These are phyloP conservation scores for Orientallactaga bullata DNA, from an alignment of 2,113 vertebrate species.

Conservation along the genomic window DNA sequence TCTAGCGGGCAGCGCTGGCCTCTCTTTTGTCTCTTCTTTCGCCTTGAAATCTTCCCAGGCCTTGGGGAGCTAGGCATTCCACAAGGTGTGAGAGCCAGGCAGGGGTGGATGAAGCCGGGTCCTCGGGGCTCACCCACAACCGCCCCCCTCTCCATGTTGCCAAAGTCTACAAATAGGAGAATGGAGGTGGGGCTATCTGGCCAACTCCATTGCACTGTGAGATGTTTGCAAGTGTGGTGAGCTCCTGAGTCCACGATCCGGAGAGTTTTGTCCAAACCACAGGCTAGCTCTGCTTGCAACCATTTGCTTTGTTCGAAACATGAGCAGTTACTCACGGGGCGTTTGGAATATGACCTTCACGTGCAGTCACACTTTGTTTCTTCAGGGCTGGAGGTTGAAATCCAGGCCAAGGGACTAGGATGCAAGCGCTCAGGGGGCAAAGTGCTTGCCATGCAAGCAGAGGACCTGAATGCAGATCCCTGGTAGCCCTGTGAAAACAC, in stretches of 20 bases:
- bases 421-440: too few relatives aligned
- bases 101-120: neutral
- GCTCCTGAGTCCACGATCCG: neutral
- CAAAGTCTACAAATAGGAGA: neutral
- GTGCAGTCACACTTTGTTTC: neutral
- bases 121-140: accelerated
- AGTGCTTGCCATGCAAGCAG: too few relatives aligned
- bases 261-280: neutral
- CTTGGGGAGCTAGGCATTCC: neutral
- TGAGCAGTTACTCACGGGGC: neutral
- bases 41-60: neutral
- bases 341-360: neutral
- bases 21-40: neutral
- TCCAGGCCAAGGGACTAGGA: neutral
- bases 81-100: neutral
- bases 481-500: too few relatives aligned
- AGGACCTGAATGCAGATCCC: too few relatives aligned
- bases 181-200: neutral
- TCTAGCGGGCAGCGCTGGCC: accelerated
- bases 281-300: too few relatives aligned
- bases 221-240: too few relatives aligned
- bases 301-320: neutral
- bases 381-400: neutral
- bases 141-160: neutral
- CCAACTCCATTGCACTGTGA: neutral